Evolutionary conservation across 2,888 invertebrate species (phyloP), one percentile per base, ranked within the genome.

Genomic region (Apotomis turbidana): DNA sequence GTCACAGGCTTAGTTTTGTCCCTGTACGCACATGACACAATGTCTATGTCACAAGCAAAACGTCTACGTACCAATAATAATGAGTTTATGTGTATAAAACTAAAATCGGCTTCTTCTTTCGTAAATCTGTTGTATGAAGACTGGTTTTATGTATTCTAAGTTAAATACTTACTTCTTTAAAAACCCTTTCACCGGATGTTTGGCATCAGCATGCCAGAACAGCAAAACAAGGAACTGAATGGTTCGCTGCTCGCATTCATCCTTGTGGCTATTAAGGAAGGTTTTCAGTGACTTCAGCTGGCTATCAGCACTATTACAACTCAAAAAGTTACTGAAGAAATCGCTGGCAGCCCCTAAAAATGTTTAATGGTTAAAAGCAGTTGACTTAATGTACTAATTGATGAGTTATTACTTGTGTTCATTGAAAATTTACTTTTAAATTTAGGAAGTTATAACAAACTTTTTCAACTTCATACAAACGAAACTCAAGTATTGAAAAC

Each of bases 141-240:
- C 27, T 27, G 27, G 27, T 27, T 44, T 0, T 44, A 6, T 44
- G 5, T 44, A 8, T 8, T 44, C 5, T 44, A 6, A 44, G n/a
- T 66, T n/a, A 1, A 4, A 59, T 38, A 60, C 73, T 78, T 82
- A 90, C 93, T 90, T 89, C 59, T 85, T 77, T 10, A 92, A 71
- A 76, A 87, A 90, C 76, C 88, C 86, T 80, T 93, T 93, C 0
- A 91, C 80, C 5, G 93, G 93, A 77, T 93, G 92, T 77, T 91
- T 92, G 1, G 83, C 74, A 38, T 89, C 87, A 8, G 91, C 86
- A 69, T 88, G 77, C 68, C 90, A 80, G 74, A 85, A 92, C 3
- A 86, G 79, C 9, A 80, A 63, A 10, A 84, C 87, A 12, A 93
- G 77, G 74, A 91, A 88, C 27, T 78, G 76, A 2, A 85, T 75